phyloP scores from a whole-genome alignment of 2,888 invertebrate species.

The Drosophila aldrichi region DNA sequence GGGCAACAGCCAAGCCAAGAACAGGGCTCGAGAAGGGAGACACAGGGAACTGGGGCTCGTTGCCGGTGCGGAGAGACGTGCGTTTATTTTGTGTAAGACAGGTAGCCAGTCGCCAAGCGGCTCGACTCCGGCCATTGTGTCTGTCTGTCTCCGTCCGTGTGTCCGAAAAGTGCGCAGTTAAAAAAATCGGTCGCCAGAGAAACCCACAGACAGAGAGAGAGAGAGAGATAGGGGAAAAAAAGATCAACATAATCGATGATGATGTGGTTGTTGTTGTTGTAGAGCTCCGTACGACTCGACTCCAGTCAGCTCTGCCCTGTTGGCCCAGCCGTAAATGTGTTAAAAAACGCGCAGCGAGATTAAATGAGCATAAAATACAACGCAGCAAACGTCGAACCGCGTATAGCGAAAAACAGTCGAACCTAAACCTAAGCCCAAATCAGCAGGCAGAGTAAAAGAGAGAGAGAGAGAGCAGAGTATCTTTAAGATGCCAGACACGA shows the following conservation, averaged over 20 bases:
- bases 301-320: constrained; percentile 2
- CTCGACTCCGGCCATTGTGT: constrained; percentile 63
- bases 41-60: neutral
- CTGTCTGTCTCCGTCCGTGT: constrained; percentile 50
- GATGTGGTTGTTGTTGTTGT: constrained; percentile 36
- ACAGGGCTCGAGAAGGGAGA: neutral
- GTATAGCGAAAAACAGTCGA: constrained; percentile 51
- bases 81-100: constrained; percentile 81
- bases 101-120: constrained; percentile 70
- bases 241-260: constrained; percentile 80
- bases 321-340: constrained; percentile 68
- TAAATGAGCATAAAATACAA: constrained; percentile 81
- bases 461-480: constrained; percentile 36
- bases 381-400: constrained; percentile 50
- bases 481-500: constrained; percentile 78
- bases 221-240: constrained; percentile 57
- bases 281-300: constrained; percentile 9
- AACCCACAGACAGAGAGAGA: constrained; percentile 46
- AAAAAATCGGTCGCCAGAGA: constrained; percentile 55
- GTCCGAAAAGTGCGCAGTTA: constrained; percentile 73
- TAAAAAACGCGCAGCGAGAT: constrained; percentile 77
- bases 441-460: neutral
- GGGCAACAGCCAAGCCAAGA: constrained; percentile 59
- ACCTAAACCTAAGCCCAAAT: constrained; percentile 16
- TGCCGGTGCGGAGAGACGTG: constrained; percentile 50